phyloP scores from a whole-genome alignment of 1,140 invertebrate species.

The Geopemphigus sp. region DNA sequence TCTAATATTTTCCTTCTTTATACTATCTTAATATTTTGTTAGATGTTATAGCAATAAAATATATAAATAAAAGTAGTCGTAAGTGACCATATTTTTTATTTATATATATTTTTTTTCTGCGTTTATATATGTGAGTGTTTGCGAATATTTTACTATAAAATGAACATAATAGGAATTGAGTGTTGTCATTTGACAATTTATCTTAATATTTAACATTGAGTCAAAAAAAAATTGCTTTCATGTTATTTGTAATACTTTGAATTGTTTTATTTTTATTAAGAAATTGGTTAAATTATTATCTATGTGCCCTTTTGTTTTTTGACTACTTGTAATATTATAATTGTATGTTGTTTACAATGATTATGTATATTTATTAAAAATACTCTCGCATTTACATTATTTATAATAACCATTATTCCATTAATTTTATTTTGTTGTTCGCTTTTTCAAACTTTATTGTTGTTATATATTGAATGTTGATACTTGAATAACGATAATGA shows the following conservation, averaged over 20 bases:
- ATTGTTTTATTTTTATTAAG: too few relatives aligned
- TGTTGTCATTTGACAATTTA: not conserved
- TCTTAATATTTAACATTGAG: not conserved
- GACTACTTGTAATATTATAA: not conserved
- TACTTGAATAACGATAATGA: not conserved
- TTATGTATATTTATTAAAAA: slow-evolving; percentile 21
- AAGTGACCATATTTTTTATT: not conserved
- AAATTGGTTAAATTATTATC: not conserved
- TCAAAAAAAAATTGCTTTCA: not conserved
- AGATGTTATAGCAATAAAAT: slow-evolving; percentile 39
- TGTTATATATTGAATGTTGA: slow-evolving; percentile 15
- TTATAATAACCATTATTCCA: slow-evolving; percentile 36
- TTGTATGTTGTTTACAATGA: not conserved
- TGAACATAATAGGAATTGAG: not conserved
- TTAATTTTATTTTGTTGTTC: slow-evolving; percentile 42
- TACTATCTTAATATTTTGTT: not conserved
- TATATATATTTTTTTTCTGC: slow-evolving; percentile 2
- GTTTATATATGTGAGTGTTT: not conserved
- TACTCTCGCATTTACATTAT: slow-evolving; percentile 27
- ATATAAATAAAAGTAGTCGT: not conserved
- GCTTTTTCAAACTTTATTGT: slow-evolving; percentile 41
- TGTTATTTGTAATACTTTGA: too few relatives aligned
- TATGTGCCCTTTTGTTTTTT: slow-evolving; percentile 10
- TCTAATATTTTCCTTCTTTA: not conserved
- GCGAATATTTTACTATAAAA: slow-evolving; percentile 29